Percentiles rank a stretch among this genome's conserved stretches.
These are phyloP conservation scores for Meleagris gallopavo DNA, from an alignment of 2,113 vertebrate species.

Conservation along the genomic window DNA sequence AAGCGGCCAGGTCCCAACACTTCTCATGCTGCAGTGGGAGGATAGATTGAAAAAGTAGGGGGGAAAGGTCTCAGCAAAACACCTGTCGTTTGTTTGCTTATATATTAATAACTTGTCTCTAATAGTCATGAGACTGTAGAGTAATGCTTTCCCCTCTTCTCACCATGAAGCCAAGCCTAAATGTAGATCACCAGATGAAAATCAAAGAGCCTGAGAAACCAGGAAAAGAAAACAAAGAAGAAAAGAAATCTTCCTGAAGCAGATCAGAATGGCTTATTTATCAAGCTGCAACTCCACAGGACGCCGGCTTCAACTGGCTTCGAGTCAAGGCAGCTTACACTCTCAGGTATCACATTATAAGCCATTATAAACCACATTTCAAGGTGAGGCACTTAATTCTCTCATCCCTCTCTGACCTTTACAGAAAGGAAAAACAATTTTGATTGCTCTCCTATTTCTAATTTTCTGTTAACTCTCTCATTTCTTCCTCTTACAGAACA, in stretches of 20 bases:
- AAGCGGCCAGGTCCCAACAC: background rate
- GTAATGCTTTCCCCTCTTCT: background rate
- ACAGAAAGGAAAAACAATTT: background rate
- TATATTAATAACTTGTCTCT: background rate
- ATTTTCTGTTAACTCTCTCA: background rate
- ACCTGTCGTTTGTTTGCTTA: background rate
- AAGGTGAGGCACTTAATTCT: conserved; percentile 28
- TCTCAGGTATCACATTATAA: background rate
- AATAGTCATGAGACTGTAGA: background rate
- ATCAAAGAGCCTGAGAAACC: background rate
- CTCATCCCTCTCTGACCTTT: conserved; percentile 17
- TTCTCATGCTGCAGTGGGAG: background rate
- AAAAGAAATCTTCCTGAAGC: background rate
- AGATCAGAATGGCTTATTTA: conserved; percentile 1
- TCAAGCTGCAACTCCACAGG: background rate
- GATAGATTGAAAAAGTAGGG: background rate
- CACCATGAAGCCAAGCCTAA: background rate
- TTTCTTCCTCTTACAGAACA: background rate
- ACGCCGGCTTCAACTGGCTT: background rate
- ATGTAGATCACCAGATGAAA: background rate
- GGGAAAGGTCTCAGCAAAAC: background rate
- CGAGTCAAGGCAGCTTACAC: background rate
- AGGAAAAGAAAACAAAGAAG: background rate
- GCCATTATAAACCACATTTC: background rate
- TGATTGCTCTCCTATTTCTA: background rate